Conservation (phyloP, 2,888 invertebrate genomes). For the Torymus tubicola region DNA sequence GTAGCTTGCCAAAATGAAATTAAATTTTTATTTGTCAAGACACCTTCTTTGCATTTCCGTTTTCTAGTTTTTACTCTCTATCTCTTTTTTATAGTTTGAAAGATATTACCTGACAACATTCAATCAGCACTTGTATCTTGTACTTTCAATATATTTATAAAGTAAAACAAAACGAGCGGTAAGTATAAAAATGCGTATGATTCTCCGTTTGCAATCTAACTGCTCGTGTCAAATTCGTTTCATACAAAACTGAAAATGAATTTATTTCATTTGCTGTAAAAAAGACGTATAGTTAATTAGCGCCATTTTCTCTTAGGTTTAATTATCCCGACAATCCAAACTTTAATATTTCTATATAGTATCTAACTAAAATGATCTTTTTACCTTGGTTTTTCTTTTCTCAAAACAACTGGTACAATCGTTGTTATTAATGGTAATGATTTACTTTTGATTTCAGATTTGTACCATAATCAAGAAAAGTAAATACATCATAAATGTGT, state of each 20-base stretch:
- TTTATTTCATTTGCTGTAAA: conserved; percentile 25
- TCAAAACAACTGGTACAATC: background rate
- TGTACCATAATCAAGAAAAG: conserved; percentile 73
- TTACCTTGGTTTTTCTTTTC: conserved; percentile 18
- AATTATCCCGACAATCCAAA: conserved; percentile 5
- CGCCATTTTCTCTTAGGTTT: conserved; percentile 13
- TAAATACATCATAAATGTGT: conserved; percentile 71
- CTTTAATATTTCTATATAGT: conserved; percentile 8
- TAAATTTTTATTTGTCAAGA: conserved; percentile 60
- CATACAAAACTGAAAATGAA: conserved; percentile 15
- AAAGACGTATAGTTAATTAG: background rate
- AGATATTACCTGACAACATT: background rate
- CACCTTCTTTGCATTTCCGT: conserved; percentile 50
- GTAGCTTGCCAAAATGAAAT: conserved; percentile 59
- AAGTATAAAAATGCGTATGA: conserved; percentile 49
- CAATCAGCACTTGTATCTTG: conserved; percentile 5
- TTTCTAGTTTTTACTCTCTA: conserved; percentile 32
- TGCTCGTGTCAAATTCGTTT: conserved; percentile 9
- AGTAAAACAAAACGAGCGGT: conserved; percentile 30
- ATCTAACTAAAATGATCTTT: conserved; percentile 10
- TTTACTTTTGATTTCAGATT: conserved; percentile 70
- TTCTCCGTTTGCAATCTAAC: conserved; percentile 4
- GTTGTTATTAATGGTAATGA: conserved; percentile 43
- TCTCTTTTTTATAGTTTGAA: conserved; percentile 19
- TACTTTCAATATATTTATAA: conserved; percentile 26